Evolutionary conservation across 2,888 invertebrate genomes (phyloP), one percentile per base, ranked within the genome.

Genomic region (Sipha maydis): DNA sequence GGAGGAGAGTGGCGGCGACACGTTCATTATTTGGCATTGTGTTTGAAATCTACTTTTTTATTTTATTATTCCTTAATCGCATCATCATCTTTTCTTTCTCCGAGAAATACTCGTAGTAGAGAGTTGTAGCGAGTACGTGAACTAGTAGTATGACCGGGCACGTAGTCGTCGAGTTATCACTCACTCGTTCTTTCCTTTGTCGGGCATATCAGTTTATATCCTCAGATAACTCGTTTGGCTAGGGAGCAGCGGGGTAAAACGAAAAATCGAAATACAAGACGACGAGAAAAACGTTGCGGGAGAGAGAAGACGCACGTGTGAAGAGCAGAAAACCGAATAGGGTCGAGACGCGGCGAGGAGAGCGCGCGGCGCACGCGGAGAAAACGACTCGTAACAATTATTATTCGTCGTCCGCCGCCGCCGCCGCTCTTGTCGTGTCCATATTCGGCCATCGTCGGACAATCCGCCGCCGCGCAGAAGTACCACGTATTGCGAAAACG

Each of bases 11-110:
- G 25, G 73, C n/a, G 73, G 31, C 71, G 38, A 78, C 67, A 38
- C 41, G 76, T 76, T 67, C 67, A 76, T 77, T 77, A 61, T 61
- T 85, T 67, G 76, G 84, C 67, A 77, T 85, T 85, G 84, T 79
- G 48, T 85, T 48, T 28, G 69, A 41, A 25, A 48, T 67, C 77
- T 31, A 41, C 67, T 85, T 77, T 77, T 76, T 84, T 34, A 34
- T 77, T 77, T 67, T n/a, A 28, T 56, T 56, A 21, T 19, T 54
- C 54, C 28, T 1, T 28, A 48, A 48, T 71, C 11, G 75, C 75
- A 71, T n/a, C n/a, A 5, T 1, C 38, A 41, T 76, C 28, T 76
- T 76, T 28, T 84, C 75, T 75, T 61, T 84, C 61, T 28, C 38
- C 38, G 41, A 56, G 1, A 31, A 48, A 3, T 48, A 48, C 48